phyloP scores from a whole-genome alignment of 23 tunicate genomes.

The Ciona savignyi region DNA sequence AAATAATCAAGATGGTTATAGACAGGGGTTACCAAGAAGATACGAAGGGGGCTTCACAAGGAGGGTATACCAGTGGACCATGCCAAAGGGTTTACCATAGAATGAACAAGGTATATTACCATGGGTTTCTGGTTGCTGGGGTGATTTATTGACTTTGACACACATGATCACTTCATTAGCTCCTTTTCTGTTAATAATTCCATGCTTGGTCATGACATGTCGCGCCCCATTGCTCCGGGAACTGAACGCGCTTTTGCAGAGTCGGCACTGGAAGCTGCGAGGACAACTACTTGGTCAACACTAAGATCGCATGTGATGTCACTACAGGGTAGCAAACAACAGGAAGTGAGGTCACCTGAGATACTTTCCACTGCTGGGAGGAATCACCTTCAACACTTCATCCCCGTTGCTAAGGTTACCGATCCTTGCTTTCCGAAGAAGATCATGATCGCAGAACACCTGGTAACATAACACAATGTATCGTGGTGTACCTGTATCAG shows the following conservation, averaged over 20 bases:
- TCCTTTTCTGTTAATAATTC: conserved; percentile 33
- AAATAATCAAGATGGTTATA: too few species aligned
- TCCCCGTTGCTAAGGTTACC: conserved; percentile 8
- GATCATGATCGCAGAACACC: conserved; percentile 45
- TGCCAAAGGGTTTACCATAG: too few species aligned
- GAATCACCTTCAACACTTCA: background rate
- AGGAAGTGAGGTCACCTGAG: background rate
- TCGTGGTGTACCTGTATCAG: too few species aligned
- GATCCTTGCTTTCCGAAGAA: conserved; percentile 33
- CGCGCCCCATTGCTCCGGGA: conserved; percentile 76
- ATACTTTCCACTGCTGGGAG: background rate
- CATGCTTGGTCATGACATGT: conserved; percentile 71
- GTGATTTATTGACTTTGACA: background rate
- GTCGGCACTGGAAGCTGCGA: conserved; percentile 57
- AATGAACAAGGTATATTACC: too few species aligned
- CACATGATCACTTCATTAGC: conserved; percentile 50
- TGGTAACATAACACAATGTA: conserved; percentile 7
- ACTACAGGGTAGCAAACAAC: too few species aligned
- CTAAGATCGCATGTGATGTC: conserved; percentile 4
- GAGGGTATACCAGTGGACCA: too few species aligned
- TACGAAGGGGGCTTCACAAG: too few species aligned
- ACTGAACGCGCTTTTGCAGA: conserved; percentile 61
- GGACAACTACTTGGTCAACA: too few species aligned
- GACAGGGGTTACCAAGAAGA: too few species aligned
- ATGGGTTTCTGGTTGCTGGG: background rate